phyloP scores from a whole-genome alignment of 1,140 invertebrate genomes.

The Meloidogyne floridensis region DNA sequence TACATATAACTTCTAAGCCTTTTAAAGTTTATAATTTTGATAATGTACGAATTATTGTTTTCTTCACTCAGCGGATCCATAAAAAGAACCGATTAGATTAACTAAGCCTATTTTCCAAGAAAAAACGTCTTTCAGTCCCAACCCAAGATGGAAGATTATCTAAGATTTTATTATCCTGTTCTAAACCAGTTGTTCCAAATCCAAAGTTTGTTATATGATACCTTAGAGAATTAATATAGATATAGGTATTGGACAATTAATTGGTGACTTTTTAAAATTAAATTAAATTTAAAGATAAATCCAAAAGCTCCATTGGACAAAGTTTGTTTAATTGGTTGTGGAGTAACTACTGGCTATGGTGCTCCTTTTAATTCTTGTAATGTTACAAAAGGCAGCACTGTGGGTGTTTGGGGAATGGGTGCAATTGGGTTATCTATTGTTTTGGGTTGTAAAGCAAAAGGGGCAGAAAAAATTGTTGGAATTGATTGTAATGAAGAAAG shows the following conservation, averaged over 20 bases:
- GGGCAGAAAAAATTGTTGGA: slow-evolving; percentile 88
- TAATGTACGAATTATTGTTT: not conserved
- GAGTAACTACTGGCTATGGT: slow-evolving; percentile 75
- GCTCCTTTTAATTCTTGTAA: slow-evolving; percentile 89
- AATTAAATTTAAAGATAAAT: slow-evolving; percentile 68
- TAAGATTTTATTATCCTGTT: too few species aligned
- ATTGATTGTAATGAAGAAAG: slow-evolving; percentile 87
- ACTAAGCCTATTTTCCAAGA: not conserved
- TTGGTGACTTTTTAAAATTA: not conserved
- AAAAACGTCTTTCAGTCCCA: not conserved
- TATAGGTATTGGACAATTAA: too few species aligned
- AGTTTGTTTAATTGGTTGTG: slow-evolving; percentile 93
- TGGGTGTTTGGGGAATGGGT: slow-evolving; percentile 86
- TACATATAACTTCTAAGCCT: too few species aligned
- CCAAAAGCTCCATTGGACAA: slow-evolving; percentile 79
- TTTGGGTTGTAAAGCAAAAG: slow-evolving; percentile 84
- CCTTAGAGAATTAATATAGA: too few species aligned
- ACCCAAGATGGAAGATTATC: too few species aligned
- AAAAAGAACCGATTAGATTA: not conserved
- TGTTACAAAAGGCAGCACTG: slow-evolving; percentile 78
- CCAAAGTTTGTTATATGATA: too few species aligned
- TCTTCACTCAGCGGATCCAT: not conserved
- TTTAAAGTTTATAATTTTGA: too few species aligned
- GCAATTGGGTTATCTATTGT: slow-evolving; percentile 86
- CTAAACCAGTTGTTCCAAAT: too few species aligned